Base-by-base conservation (phyloP, 2,888 invertebrate genomes). In the Leistus spinibarbis region DNA sequence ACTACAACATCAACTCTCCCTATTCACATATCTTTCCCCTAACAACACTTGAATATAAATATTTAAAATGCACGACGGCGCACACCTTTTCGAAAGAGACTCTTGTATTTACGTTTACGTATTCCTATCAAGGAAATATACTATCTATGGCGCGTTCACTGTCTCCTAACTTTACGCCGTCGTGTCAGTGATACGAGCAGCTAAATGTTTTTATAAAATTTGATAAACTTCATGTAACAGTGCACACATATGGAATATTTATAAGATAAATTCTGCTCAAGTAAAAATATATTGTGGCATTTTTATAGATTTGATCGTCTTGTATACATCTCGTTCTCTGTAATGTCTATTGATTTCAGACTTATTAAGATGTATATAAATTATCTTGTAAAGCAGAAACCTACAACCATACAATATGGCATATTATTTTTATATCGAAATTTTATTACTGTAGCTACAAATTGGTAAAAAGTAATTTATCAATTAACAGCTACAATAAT, bases 111-210 rank as follows among this genome's bases (percentile, higher is more conserved):
- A 16, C 54, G 67, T 67, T 67, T 67, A 67, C 22, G 67, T 67
- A 67, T 67, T 67, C 67, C 54, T 67, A 67, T 67, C 67, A 67
- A 67, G 22, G 40, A 66, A 22, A 23, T 67, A 22, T 67, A 23
- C 67, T 40, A 67, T 22, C 67, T 54, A 23, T 54, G 54, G 16
- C 22, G 17, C 64, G 27, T 64, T 64, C 64, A 22, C 63, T 23
- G 22, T 64, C 23, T 64, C 20, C 24, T 64, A 64, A 20, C n/a
- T 16, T 19, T 60, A 60, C 60, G 20, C 60, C 60, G 54, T 54
- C 54, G 60, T 20, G 60, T 60, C 4, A 16, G 20, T 17, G 17
- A 19, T 7, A 22, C 60, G 13, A 19, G 19, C 7, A 10, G 60
- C 19, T 22, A 22, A 60, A 60, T 60, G 60, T 60, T 60, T 60